Conservation (phyloP, 2,797 vertebrate genomes). For the Sylvia borin region DNA sequence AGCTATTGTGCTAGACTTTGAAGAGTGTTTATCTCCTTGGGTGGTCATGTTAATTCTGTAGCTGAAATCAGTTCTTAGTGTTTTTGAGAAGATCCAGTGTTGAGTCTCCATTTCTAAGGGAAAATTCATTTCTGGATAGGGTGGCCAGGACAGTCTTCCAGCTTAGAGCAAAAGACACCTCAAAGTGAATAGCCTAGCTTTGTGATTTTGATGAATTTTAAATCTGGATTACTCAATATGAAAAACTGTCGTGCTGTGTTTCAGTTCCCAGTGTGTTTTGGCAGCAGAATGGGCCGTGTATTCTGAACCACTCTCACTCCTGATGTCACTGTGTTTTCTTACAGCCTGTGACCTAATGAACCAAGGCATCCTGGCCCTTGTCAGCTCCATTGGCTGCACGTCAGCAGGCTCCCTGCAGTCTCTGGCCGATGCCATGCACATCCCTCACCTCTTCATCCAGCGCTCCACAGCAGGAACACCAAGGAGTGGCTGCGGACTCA, state of each 20-base stretch:
- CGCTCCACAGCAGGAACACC: conserved; percentile 88
- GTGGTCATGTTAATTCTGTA: background rate
- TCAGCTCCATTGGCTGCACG: conserved; percentile 97
- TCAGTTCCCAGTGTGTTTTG: background rate
- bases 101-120: background rate
- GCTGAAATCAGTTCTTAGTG: background rate
- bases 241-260: background rate
- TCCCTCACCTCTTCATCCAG: conserved; percentile 97
- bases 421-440: conserved; percentile 96
- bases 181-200: background rate
- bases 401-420: conserved; percentile 94
- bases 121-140: background rate
- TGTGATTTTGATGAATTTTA: background rate
- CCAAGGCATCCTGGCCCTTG: conserved; percentile 95
- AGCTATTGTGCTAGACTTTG: background rate
- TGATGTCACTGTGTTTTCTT: conserved; percentile 45
- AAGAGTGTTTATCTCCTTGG: background rate
- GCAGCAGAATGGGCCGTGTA: background rate
- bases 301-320: background rate
- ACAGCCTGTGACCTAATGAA: conserved; percentile 98
- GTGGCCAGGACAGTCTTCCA: background rate
- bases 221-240: background rate
- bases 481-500: conserved; percentile 88
- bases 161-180: background rate
- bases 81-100: background rate